These are phyloP conservation scores for Ophthalmolycus amberensis DNA, from an alignment of 2,113 vertebrate species.

Conservation along the genomic window DNA sequence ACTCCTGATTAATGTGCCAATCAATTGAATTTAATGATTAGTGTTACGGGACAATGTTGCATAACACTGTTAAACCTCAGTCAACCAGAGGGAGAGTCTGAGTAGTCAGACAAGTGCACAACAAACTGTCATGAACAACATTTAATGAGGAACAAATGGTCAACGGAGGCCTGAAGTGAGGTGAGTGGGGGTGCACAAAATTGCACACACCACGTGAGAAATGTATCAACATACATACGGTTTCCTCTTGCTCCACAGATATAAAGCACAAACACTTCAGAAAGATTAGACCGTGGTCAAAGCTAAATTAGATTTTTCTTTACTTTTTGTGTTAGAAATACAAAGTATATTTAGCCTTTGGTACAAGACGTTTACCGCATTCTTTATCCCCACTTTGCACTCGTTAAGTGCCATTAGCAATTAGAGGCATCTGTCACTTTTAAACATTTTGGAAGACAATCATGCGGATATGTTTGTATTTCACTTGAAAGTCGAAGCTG, in stretches of 20 bases:
- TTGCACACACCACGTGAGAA: background rate
- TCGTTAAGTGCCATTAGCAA: background rate
- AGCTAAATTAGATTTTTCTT: background rate
- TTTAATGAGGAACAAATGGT: slow-evolving; percentile 62
- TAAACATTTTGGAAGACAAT: slow-evolving; percentile 19
- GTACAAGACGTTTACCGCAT: background rate
- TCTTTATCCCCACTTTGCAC: no score
- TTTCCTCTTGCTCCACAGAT: background rate
- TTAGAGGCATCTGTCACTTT: background rate
- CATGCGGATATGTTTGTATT: background rate
- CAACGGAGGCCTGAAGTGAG: slow-evolving; percentile 33
- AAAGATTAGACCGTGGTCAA: background rate
- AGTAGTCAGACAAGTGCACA: slow-evolving; percentile 51
- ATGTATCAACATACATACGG: background rate
- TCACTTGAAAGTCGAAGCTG: slow-evolving; percentile 4
- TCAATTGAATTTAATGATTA: slow-evolving; percentile 74
- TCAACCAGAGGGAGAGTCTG: slow-evolving; percentile 57
- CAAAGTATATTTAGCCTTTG: background rate
- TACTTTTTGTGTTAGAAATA: background rate
- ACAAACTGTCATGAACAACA: slow-evolving; percentile 43
- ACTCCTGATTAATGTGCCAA: slow-evolving; percentile 73
- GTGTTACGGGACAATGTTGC: slow-evolving; percentile 66
- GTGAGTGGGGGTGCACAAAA: slow-evolving; percentile 2
- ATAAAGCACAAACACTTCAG: background rate
- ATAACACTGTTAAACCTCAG: slow-evolving; percentile 49